These are phyloP conservation scores for Zaprionus obscuricornis DNA, from an alignment of 2,888 invertebrate genomes.

Conservation along the genomic window DNA sequence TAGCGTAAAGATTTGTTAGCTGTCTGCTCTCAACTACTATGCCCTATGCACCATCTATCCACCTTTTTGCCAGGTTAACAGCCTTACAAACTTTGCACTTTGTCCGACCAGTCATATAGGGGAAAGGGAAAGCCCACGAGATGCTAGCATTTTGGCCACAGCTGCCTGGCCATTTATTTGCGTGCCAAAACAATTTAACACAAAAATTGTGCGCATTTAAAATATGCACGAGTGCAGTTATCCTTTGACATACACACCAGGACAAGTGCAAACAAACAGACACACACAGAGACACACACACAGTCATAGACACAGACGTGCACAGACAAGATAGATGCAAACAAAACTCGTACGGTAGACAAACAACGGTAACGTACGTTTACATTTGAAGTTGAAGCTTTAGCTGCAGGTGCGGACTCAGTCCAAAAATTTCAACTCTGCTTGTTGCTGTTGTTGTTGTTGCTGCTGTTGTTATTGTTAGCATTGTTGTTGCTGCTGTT, in stretches of 20 bases:
- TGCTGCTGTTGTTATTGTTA: conserved; percentile 28
- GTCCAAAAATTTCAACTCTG: conserved; percentile 54
- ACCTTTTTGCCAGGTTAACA: conserved; percentile 59
- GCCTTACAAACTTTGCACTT: conserved; percentile 62
- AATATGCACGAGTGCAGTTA: conserved; percentile 72
- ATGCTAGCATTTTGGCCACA: conserved; percentile 42
- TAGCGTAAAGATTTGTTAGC: conserved; percentile 64
- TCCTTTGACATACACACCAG: conserved; percentile 62
- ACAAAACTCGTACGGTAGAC: too few relatives aligned
- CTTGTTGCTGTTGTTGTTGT: conserved; percentile 14
- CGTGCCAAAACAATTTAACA: conserved; percentile 79
- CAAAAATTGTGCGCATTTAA: conserved; percentile 73
- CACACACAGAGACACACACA: conserved; percentile 18
- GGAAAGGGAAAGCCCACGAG: neutral
- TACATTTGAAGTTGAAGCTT: conserved; percentile 22
- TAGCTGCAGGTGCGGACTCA: conserved; percentile 55
- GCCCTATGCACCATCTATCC: conserved; percentile 47
- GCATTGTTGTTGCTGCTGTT: conserved; percentile 46
- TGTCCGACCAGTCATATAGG: conserved; percentile 1
- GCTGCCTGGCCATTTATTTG: conserved; percentile 74
- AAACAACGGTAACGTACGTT: conserved; percentile 26
- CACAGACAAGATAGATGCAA: neutral
- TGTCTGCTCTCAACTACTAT: conserved; percentile 52
- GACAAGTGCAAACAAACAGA: conserved; percentile 34
- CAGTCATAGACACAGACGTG: neutral